These are phyloP conservation scores for Eremobia ochroleuca DNA, from an alignment of 2,888 invertebrate genomes.

Conservation along the genomic window DNA sequence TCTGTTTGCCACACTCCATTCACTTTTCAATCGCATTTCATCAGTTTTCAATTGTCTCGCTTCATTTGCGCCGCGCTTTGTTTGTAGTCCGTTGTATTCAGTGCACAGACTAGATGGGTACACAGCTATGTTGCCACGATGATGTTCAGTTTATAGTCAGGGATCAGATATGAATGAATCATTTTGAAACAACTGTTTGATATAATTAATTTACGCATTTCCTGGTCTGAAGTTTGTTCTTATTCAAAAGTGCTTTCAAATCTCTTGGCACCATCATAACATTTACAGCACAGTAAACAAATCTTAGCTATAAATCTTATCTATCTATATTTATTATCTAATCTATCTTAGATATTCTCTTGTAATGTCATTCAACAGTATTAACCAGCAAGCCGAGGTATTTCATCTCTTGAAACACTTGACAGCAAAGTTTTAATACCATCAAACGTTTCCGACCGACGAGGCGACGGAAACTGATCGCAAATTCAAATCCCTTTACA, in stretches of 20 bases:
- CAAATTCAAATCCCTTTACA: constrained; percentile 64
- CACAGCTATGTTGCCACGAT: constrained; percentile 6
- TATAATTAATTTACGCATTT: constrained; percentile 4
- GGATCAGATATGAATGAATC: background rate
- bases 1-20: constrained; percentile 67
- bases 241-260: constrained; percentile 3
- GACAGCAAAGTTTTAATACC: constrained; percentile 71
- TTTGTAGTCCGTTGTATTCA: constrained; percentile 54
- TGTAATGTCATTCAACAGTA: constrained; percentile 17
- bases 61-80: constrained; percentile 69
- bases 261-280: background rate
- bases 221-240: background rate
- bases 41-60: constrained; percentile 72
- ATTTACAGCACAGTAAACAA: background rate
- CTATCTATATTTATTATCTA: too few relatives aligned
- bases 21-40: constrained; percentile 70
- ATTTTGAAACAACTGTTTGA: constrained; percentile 19
- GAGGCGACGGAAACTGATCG: constrained; percentile 52
- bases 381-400: constrained; percentile 9
- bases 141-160: background rate
- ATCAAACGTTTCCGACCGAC: constrained; percentile 66
- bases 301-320: background rate
- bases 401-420: constrained; percentile 57
- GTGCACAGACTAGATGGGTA: constrained; percentile 16
- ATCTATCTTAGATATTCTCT: constrained; percentile 14